phyloP scores from a whole-genome alignment of 1,140 invertebrate genomes.

The Steinernema khuongi region DNA sequence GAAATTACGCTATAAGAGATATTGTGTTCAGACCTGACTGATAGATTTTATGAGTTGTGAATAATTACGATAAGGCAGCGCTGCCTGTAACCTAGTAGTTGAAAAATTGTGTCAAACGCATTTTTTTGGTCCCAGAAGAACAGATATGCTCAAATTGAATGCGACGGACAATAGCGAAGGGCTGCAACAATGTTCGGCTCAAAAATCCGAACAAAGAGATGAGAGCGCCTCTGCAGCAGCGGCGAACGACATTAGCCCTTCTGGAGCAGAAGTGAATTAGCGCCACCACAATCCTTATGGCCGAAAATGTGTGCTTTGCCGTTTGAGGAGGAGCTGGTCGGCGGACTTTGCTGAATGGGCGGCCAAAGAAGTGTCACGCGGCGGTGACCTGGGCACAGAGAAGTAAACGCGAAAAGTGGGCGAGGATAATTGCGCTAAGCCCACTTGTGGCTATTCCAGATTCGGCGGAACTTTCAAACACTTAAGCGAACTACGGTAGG shows the following conservation, averaged over 20 bases:
- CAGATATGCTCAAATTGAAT: too few species aligned
- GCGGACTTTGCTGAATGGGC: background rate
- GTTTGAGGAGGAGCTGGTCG: background rate
- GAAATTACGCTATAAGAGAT: too few species aligned
- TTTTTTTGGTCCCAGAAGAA: background rate
- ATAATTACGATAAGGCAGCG: too few species aligned
- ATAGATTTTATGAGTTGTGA: too few species aligned
- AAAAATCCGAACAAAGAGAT: background rate
- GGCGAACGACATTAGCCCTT: background rate
- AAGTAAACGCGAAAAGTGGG: background rate
- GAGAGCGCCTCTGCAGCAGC: background rate
- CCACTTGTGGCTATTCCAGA: too few species aligned
- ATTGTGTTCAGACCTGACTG: too few species aligned
- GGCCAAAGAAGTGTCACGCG: background rate
- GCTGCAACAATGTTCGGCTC: background rate
- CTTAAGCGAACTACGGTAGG: too few species aligned
- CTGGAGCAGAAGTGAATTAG: background rate
- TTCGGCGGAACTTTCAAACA: too few species aligned
- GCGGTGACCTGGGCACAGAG: background rate
- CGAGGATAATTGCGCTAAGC: background rate
- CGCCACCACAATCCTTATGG: background rate
- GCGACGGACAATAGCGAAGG: too few species aligned
- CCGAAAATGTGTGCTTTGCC: conserved; percentile 3
- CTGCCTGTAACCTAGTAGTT: too few species aligned
- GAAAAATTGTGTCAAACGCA: too few species aligned